phyloP scores from a whole-genome alignment of 1,140 invertebrate species.

The Batillaria attramentaria region DNA sequence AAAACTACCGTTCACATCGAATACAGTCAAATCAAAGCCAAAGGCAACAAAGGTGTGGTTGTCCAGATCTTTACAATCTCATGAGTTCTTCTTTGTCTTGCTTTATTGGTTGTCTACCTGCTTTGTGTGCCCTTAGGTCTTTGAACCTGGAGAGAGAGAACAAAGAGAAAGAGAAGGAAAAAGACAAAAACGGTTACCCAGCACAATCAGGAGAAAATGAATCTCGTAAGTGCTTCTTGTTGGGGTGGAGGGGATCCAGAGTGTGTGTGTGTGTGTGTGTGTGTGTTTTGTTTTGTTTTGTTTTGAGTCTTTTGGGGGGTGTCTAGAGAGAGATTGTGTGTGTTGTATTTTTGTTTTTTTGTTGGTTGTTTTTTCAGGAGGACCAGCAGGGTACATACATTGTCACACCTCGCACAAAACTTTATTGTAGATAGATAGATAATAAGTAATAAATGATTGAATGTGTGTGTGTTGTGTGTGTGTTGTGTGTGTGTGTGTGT shows the following conservation, averaged over 20 bases:
- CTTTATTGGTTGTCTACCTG: neutral
- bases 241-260: neutral
- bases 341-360: neutral
- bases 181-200: slow-evolving; percentile 37
- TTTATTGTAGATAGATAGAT: no score
- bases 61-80: neutral
- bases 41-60: neutral
- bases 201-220: slow-evolving; percentile 43
- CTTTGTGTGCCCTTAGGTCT: slow-evolving; percentile 57
- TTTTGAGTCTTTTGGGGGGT: no score
- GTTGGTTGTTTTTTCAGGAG: neutral
- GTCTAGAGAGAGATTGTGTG: neutral
- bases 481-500: neutral
- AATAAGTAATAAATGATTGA: neutral
- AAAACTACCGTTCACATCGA: no score
- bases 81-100: neutral
- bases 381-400: no score
- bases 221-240: slow-evolving; percentile 49
- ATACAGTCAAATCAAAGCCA: neutral
- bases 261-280: neutral
- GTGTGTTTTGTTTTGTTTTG: neutral
- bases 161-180: slow-evolving; percentile 65
- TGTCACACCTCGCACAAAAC: no score
- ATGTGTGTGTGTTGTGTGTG: neutral
- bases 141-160: slow-evolving; percentile 69